Base-by-base conservation (phyloP, 2,797 vertebrate species). In the Eremophila alpestris region DNA sequence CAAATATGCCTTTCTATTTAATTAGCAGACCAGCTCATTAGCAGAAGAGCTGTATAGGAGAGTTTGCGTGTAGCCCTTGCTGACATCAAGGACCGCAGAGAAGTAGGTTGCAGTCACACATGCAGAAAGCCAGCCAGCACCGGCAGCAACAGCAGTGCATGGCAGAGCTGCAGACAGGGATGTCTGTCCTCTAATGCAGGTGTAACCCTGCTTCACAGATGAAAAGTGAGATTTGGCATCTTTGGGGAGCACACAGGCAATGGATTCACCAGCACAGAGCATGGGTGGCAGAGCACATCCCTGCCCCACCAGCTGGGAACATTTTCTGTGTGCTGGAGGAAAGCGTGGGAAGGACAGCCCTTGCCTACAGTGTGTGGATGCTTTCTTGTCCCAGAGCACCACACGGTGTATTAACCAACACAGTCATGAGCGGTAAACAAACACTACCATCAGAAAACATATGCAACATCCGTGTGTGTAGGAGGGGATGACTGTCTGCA, bases 401-500 rank as follows among this genome's bases (percentile, higher is more conserved):
- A 40, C 91, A 93, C 86, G 73, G 51, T 97, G 97, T 98, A 97
- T 92, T 97, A 88, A 88, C 40, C 51, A 90, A 97, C 97, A 97
- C 93, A 89, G 70, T 69, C 73, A 97, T 32, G 59, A 96, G 97
- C 96, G 94, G 94, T 94, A 97, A 97, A 98, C 92, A 95, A 94
- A 89, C 56, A 98, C 97, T 97, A 97, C 91, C 97, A 97, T 94
- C 96, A 98, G 97, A 98, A 98, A 96, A 93, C 94, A 92, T 27
- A 74, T 3, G 13, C 4, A 15, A 34, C 36, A 62, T 9, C 71
- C 4, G 9, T n/a, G 40, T 26, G 26, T 10, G 48, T 48, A 24
- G 34, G 62, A 82, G n/a, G 10, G 52, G 49, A 52, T 64, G 23
- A 74, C 30, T 30, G 60, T 38, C 36, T 67, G 60, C 11, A 18